Percentiles rank a stretch among this genome's conserved stretches.
phyloP scores from a whole-genome alignment of 2,888 invertebrate species.

The Phortica okadai region DNA sequence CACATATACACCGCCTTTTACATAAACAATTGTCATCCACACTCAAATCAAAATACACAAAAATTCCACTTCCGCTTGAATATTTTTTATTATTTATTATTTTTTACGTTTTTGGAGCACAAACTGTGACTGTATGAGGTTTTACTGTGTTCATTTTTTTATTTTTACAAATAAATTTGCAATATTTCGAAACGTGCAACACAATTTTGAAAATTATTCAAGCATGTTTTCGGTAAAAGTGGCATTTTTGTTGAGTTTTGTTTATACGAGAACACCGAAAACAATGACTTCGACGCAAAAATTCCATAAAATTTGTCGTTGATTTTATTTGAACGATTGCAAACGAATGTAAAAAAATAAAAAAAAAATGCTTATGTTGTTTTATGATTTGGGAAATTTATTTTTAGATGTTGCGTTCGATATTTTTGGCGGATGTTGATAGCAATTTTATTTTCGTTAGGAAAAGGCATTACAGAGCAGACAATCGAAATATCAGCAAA shows the following conservation, averaged over 20 bases:
- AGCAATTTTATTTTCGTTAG: no score
- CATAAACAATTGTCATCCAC: conserved; percentile 55
- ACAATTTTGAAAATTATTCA: conserved; percentile 62
- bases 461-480: no score
- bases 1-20: no score
- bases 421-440: no score
- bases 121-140: not conserved
- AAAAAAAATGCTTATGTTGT: no score
- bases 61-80: conserved; percentile 66
- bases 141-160: not conserved
- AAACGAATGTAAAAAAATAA: not conserved
- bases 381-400: no score
- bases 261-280: conserved; percentile 8
- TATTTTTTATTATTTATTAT: conserved; percentile 6
- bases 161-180: conserved; percentile 59
- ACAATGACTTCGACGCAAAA: not conserved
- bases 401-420: no score
- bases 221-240: conserved; percentile 47
- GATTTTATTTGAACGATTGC: not conserved
- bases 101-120: not conserved
- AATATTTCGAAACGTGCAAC: conserved; percentile 58
- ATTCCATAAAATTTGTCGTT: not conserved
- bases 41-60: conserved; percentile 67
- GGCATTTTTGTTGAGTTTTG: conserved; percentile 3
- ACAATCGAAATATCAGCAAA: no score